Evolutionary conservation across 2,113 vertebrate species (phyloP).

Genomic region (Baryphthengus martii): DNA sequence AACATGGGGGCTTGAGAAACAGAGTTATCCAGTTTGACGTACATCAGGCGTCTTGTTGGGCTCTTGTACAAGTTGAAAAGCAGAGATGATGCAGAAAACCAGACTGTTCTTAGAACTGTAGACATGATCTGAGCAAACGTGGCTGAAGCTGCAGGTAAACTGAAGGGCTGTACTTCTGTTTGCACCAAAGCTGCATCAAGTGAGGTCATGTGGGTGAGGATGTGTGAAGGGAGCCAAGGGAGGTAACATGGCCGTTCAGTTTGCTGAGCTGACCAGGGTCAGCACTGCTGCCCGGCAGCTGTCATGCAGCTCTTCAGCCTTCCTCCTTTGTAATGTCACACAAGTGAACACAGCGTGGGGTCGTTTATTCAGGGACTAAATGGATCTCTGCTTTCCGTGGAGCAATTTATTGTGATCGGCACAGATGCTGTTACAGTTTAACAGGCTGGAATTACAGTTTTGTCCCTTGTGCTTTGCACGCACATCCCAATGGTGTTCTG

Average conservation of each 20-base stretch:
- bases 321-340: neutral
- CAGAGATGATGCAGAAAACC: neutral
- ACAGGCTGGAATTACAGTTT: neutral
- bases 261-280: neutral
- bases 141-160: neutral
- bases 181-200: neutral
- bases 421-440: neutral
- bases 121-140: neutral
- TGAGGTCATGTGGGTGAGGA: neutral
- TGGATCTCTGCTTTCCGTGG: neutral
- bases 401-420: neutral
- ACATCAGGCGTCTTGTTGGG: neutral
- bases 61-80: neutral
- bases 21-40: neutral
- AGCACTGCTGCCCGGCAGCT: neutral
- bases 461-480: accelerated
- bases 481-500: neutral
- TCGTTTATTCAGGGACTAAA: neutral
- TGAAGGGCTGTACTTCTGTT: neutral
- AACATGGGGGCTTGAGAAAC: neutral
- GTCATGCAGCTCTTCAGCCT: too few relatives aligned
- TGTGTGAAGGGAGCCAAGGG: neutral
- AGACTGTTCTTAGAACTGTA: neutral
- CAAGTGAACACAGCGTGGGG: accelerated
- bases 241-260: neutral